phyloP scores from a whole-genome alignment of 2,888 invertebrate genomes.

The Xestia c-nigrum region DNA sequence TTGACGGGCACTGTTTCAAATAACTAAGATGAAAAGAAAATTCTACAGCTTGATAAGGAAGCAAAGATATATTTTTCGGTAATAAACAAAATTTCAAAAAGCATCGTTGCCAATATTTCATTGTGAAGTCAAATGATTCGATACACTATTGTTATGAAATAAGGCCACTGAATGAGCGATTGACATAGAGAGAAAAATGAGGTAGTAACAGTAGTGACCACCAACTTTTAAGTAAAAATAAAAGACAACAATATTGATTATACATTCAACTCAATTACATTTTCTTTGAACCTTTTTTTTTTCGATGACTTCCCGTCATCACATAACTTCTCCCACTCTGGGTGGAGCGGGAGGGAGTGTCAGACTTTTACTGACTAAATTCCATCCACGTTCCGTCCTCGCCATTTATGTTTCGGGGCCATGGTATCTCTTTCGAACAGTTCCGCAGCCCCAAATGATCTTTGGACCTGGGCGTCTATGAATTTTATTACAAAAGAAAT shows the following conservation, averaged over 20 bases:
- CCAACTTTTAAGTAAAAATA: background rate
- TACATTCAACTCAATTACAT: too few relatives aligned
- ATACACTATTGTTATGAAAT: background rate
- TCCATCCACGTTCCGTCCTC: too few relatives aligned
- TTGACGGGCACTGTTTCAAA: background rate
- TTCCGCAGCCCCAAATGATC: too few relatives aligned
- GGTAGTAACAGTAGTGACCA: background rate
- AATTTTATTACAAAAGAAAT: too few relatives aligned
- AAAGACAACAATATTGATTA: background rate
- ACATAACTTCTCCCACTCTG: too few relatives aligned
- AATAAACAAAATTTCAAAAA: conserved; percentile 2
- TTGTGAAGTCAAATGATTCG: conserved; percentile 12
- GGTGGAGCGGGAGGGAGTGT: too few relatives aligned
- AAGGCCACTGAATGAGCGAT: background rate
- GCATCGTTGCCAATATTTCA: conserved; percentile 12
- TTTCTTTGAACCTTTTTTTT: too few relatives aligned
- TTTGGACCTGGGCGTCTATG: too few relatives aligned
- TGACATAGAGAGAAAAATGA: background rate
- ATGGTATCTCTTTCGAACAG: too few relatives aligned
- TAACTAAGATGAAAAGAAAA: background rate
- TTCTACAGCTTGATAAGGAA: background rate
- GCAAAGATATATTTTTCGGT: background rate
- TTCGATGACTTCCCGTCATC: too few relatives aligned
- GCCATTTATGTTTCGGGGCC: too few relatives aligned
- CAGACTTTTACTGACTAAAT: too few relatives aligned